Evolutionary conservation across 1,140 invertebrate genomes (phyloP).

Genomic region (Copidosoma floridanum): DNA sequence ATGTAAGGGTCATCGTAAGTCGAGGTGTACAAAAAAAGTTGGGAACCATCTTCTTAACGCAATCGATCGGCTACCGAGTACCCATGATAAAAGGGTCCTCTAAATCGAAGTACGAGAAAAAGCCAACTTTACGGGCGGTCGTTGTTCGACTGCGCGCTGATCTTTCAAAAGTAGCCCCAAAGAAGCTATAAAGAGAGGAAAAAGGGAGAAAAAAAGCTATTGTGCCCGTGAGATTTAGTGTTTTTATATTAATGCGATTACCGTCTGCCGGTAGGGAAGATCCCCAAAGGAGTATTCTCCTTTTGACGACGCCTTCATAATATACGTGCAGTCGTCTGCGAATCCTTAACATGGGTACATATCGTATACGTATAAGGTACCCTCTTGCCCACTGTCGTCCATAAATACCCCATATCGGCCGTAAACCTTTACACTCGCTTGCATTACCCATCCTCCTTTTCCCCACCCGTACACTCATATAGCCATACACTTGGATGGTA

Average conservation of each 20-base stretch:
- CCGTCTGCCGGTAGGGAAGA: slow-evolving; percentile 35
- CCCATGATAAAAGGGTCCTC: slow-evolving; percentile 5
- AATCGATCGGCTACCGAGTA: slow-evolving; percentile 14
- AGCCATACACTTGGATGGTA: not conserved
- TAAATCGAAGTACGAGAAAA: not conserved
- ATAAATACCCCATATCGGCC: slow-evolving; percentile 55
- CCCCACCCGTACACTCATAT: too few relatives aligned
- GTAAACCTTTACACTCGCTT: slow-evolving; percentile 54
- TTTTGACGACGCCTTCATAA: too few relatives aligned
- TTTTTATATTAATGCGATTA: slow-evolving; percentile 54
- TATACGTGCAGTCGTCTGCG: too few relatives aligned
- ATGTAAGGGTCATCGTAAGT: too few relatives aligned
- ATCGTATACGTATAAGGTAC: too few relatives aligned
- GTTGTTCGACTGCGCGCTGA: slow-evolving; percentile 34
- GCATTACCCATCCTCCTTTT: slow-evolving; percentile 49
- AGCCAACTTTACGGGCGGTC: slow-evolving; percentile 15
- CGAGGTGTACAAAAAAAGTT: too few relatives aligned
- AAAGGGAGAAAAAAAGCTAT: slow-evolving; percentile 37
- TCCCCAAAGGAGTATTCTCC: too few relatives aligned
- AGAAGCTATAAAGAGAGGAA: not conserved
- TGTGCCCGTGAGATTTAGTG: slow-evolving; percentile 48
- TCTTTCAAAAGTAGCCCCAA: not conserved
- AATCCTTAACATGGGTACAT: too few relatives aligned
- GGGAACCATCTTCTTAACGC: not conserved
- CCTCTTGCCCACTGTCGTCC: too few relatives aligned